Evolutionary conservation across 2,797 vertebrate genomes (phyloP).

Genomic region (Sebastiscus tertius): DNA sequence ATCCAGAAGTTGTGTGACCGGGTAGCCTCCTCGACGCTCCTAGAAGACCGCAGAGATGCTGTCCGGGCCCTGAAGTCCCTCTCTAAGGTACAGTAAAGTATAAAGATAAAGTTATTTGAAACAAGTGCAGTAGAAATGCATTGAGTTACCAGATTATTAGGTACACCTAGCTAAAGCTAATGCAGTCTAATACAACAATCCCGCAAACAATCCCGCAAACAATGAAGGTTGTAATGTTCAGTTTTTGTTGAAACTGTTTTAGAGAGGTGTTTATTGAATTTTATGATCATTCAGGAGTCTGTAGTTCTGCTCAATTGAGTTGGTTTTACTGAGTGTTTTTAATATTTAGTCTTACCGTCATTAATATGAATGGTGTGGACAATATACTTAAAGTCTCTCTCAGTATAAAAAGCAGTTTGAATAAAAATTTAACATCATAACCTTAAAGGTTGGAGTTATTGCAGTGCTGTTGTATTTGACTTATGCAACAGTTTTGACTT

Average conservation of each 20-base stretch:
- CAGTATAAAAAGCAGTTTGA: neutral
- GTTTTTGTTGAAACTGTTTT: neutral
- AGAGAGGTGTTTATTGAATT: neutral
- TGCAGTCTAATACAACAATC: neutral
- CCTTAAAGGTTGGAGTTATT: neutral
- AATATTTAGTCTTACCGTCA: neutral
- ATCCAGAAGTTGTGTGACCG: slow-evolving; percentile 98
- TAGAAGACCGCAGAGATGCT: slow-evolving; percentile 97
- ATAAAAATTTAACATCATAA: neutral
- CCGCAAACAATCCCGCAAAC: neutral
- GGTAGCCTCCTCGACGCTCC: slow-evolving; percentile 93
- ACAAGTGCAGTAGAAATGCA: neutral
- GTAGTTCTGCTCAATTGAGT: neutral
- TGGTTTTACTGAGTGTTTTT: neutral
- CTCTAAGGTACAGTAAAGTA: slow-evolving; percentile 87
- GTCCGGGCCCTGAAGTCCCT: slow-evolving; percentile 96
- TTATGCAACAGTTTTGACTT: too few relatives aligned
- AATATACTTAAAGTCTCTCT: neutral
- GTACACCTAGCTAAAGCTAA: neutral
- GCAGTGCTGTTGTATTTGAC: neutral
- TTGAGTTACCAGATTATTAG: neutral
- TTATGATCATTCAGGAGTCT: neutral
- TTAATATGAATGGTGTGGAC: neutral
- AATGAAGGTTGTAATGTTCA: neutral
- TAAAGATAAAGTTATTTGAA: neutral